These are phyloP conservation scores for Smithornis capensis DNA, from an alignment of 2,113 vertebrate species.

Conservation along the genomic window DNA sequence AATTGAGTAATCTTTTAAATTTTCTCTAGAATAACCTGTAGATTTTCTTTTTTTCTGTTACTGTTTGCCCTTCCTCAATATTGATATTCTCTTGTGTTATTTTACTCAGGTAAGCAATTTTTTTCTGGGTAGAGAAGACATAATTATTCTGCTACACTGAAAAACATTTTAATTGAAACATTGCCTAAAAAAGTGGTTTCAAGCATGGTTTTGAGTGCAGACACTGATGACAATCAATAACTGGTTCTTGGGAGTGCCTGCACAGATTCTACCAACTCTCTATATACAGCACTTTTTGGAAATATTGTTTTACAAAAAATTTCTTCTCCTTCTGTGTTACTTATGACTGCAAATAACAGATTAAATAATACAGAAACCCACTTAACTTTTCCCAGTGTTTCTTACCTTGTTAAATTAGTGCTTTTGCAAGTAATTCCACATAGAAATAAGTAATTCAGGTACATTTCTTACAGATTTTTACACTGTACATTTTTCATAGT, in stretches of 20 bases:
- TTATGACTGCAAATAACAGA: neutral
- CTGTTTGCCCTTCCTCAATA: neutral
- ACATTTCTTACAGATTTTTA: neutral
- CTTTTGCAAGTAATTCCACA: neutral
- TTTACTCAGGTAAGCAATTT: neutral
- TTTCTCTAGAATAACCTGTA: neutral
- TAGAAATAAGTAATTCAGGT: neutral
- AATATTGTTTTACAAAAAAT: neutral
- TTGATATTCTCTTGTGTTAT: neutral
- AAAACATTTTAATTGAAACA: neutral
- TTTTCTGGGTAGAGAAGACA: neutral
- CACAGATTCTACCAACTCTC: neutral
- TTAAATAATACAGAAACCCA: neutral
- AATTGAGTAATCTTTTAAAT: neutral
- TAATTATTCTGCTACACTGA: neutral
- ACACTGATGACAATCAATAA: rapidly evolving
- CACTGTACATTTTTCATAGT: neutral
- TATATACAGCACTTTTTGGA: neutral
- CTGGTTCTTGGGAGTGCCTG: neutral
- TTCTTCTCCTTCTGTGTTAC: neutral
- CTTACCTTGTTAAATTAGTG: neutral
- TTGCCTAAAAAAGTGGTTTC: neutral
- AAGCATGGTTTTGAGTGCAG: neutral
- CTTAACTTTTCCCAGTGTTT: neutral
- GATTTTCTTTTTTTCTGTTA: neutral